Evolutionary conservation across 2,888 invertebrate species (phyloP), one percentile per base, ranked within the genome.

Genomic region (Thera obeliscata): DNA sequence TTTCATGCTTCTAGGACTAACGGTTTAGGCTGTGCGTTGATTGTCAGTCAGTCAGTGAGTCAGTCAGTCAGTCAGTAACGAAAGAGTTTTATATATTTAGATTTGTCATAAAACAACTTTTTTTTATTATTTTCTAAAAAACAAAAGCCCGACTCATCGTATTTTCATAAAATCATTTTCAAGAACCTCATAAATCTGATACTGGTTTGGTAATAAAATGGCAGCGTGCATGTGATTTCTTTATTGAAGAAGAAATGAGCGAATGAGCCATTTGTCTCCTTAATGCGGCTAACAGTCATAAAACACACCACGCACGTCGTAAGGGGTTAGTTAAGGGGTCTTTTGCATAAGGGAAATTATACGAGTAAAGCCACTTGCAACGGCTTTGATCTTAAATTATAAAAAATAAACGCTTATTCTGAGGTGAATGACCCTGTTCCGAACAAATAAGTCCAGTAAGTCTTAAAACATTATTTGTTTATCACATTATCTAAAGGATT

Each of bases 251-350:
- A 56, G 57, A 69, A 61, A 67, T 61, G 61, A 69, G 69, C 66
- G 49, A 49, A 49, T 49, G 52, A 52, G 33, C 66, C 43, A 69
- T 75, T 71, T 64, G 50, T 71, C 72, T 71, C 56, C 64, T 65
- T 69, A 72, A 67, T 69, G 71, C 57, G 61, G 66, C 67, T 66
- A 59, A 52, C 36, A 66, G 67, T 70, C 63, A 69, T 70, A 66
- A 69, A 71, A 70, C 64, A 70, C 70, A 68, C 61, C 66, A 55
- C 70, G 52, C 56, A 67, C 63, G 66, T 65, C 67, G 67, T 72
- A 67, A 66, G 70, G 62, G 70, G 70, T 70, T 69, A 67, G 48
- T 64, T 58, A 61, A 61, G 49, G 43, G 48, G 49, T 43, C 64
- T 68, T 73, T 73, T 66, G 61, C 69, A 73, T 73, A 67, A 52